Conservation (phyloP, 2,113 vertebrate species). For the Chionis minor region DNA sequence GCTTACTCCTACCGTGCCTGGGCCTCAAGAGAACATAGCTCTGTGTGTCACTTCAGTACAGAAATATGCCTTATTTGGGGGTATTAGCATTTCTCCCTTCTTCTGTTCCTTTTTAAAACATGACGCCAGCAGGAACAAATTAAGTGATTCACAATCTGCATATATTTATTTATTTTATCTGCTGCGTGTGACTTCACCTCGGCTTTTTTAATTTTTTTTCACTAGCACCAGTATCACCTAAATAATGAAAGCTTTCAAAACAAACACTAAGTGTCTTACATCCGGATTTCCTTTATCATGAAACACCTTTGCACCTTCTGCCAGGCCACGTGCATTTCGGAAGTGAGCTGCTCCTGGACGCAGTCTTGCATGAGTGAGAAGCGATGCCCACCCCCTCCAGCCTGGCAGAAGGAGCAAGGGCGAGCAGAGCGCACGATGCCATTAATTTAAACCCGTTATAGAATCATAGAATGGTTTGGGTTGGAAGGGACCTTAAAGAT, state of each 20-base stretch:
- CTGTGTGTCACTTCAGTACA: not conserved
- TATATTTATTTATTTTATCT: not conserved
- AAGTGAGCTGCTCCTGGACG: not conserved
- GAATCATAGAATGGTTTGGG: not conserved
- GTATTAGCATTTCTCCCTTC: not conserved
- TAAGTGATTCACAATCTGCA: not conserved
- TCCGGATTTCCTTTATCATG: not conserved
- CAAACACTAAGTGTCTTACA: not conserved
- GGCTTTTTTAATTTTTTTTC: not conserved
- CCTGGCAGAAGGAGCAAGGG: not conserved
- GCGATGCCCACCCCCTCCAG: not conserved
- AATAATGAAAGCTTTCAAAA: not conserved
- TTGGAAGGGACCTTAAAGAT: not conserved
- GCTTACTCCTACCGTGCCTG: not conserved
- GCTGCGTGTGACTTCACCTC: not conserved
- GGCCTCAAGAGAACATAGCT: not conserved
- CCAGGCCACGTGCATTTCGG: not conserved
- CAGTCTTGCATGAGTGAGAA: not conserved
- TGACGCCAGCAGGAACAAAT: not conserved
- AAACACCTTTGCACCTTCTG: not conserved
- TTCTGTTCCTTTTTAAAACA: not conserved
- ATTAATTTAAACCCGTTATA: rapidly evolving
- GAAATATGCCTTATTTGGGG: not conserved
- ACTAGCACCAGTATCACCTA: not conserved
- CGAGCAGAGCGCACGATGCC: rapidly evolving